A percentile compares a stretch with the other conserved stretches of the same genome.
Conservation (phyloP, 2,888 invertebrate species). For the Lasioglossum leucozonium region DNA sequence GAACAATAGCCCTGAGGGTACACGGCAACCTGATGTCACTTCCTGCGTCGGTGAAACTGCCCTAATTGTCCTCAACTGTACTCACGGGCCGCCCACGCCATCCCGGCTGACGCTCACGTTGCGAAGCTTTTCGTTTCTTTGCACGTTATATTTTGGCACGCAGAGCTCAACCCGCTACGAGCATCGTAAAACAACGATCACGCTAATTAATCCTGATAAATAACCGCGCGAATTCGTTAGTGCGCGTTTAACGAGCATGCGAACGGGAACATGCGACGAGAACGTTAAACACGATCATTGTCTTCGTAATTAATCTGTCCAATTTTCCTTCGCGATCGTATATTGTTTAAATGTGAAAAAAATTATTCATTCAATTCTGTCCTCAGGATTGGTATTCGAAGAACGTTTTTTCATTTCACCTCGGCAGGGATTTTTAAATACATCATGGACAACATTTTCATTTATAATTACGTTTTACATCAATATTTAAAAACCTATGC, state of each 20-base stretch:
- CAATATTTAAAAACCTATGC: too few species aligned
- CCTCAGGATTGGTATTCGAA: neutral
- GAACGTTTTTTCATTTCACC: neutral
- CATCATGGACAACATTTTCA: neutral
- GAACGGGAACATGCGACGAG: neutral
- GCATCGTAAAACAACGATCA: neutral
- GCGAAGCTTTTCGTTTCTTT: constrained; percentile 39
- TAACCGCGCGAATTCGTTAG: neutral
- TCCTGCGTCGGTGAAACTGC: constrained; percentile 75
- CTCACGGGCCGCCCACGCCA: constrained; percentile 57
- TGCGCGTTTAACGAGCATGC: too few species aligned
- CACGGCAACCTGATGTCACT: constrained; percentile 78
- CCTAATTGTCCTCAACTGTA: constrained; percentile 76
- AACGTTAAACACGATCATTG: neutral
- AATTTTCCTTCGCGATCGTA: neutral
- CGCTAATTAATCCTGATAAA: neutral
- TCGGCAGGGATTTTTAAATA: too few species aligned
- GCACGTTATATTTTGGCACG: constrained; percentile 36
- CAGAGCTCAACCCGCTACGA: neutral
- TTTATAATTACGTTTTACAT: neutral
- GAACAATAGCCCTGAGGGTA: constrained; percentile 77
- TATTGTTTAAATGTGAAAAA: neutral
- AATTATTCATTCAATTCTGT: neutral
- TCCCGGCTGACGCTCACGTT: constrained; percentile 26
- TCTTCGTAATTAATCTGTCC: neutral